Percentiles rank a stretch among this genome's conserved stretches.
Conservation (phyloP, 2,113 vertebrate species). For the Pongo pygmaeus region DNA sequence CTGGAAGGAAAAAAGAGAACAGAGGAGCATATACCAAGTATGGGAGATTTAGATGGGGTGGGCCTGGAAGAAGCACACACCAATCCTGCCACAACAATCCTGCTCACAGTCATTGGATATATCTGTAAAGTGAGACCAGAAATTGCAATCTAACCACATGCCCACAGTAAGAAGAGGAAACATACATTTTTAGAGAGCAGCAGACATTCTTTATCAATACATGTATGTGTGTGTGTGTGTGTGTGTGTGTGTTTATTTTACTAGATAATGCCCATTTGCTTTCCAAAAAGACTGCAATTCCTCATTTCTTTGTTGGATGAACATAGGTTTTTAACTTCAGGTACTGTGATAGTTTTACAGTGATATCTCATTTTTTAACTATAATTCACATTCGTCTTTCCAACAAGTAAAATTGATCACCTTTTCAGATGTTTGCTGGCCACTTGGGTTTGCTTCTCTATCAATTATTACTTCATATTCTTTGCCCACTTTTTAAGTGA, state of each 20-base stretch:
- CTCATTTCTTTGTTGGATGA: background rate
- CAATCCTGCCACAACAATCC: too few relatives aligned
- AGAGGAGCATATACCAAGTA: background rate
- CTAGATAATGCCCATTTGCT: background rate
- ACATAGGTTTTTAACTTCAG: background rate
- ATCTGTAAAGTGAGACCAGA: background rate
- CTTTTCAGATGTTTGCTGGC: background rate
- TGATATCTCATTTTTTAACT: background rate
- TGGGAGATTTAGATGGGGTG: background rate
- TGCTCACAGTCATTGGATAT: background rate
- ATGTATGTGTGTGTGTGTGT: background rate
- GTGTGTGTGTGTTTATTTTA: background rate
- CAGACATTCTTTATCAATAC: background rate
- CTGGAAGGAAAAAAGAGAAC: background rate
- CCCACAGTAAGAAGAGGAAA: background rate
- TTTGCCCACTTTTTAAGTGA: background rate
- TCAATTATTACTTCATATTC: background rate
- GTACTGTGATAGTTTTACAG: background rate
- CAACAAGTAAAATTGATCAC: background rate
- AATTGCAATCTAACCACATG: background rate
- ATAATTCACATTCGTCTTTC: constrained; percentile 38
- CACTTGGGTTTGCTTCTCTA: background rate
- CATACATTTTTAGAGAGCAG: background rate
- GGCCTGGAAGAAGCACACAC: background rate
- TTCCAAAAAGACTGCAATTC: background rate